Evolutionary conservation across 2,888 invertebrate species (phyloP), one percentile per base, ranked within the genome.

Genomic region (Chalcis sispes): DNA sequence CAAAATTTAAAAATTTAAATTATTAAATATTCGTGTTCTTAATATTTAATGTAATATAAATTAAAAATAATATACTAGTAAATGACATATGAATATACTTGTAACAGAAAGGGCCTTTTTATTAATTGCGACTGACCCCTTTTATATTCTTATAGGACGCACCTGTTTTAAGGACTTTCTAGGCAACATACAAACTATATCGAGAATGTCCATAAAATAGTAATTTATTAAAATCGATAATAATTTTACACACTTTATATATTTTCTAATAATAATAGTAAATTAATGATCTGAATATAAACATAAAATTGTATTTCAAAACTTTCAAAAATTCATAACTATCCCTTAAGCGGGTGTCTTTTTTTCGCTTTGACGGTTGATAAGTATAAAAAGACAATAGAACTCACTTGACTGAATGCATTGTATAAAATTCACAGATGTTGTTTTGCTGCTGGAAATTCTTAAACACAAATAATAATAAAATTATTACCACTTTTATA

Each of bases 361-460:
- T 15, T 36, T 36, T 46, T 29, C 4, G 1, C 18, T 10, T 10
- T 54, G 54, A 67, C 73, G 61, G 67, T 61, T 61, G 58, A 62
- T 52, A 61, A 66, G n/a, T n/a, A 42, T 27, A 36, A n/a, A n/a
- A n/a, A n/a, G 29, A 13, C n/a, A 42, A 10, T 13, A 52, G 4
- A 48, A 20, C 8, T 13, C 13, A 15, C 13, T 15, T 8, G 27
- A 1, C 27, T 1, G 48, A 46, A 46, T 65, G 71, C 64, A 75
- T 71, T 66, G 65, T 29, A 75, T 20, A 4, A 71, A 61, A n/a
- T 40, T 59, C 75, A 75, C 71, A 27, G 67, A 66, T 20, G 23
- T 20, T 20, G 40, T 18, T 50, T 25, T 15, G n/a, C n/a, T n/a
- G n/a, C n/a, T n/a, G n/a, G n/a, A n/a, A n/a, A n/a, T n/a, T n/a